A percentile compares a stretch with the other conserved stretches of the same genome.
phyloP scores from a whole-genome alignment of 2,888 invertebrate species.

The Hydrotaea diabolus region DNA sequence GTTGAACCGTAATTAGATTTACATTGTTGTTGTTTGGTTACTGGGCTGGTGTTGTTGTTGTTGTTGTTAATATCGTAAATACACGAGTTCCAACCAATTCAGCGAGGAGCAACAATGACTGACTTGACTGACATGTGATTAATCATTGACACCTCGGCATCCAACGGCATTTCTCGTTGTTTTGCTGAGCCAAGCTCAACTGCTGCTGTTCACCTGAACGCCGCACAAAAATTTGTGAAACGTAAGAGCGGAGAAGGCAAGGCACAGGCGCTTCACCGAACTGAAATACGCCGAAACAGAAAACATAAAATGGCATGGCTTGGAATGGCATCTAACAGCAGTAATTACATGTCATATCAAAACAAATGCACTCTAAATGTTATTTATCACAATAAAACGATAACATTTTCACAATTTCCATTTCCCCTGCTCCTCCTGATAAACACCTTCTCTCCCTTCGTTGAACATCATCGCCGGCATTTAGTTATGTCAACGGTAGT shows the following conservation, averaged over 20 bases:
- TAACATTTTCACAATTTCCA: constrained; percentile 42
- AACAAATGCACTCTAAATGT: constrained; percentile 64
- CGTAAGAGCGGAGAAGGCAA: background rate
- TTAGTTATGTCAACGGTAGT: constrained; percentile 22
- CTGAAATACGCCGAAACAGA: constrained; percentile 25
- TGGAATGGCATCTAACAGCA: constrained; percentile 62
- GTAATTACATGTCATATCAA: constrained; percentile 68
- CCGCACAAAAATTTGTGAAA: constrained; percentile 10
- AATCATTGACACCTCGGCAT: constrained; percentile 64
- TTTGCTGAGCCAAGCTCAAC: background rate
- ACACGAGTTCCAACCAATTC: constrained; percentile 54
- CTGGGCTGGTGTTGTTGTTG: constrained; percentile 31
- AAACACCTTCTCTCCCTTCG: background rate
- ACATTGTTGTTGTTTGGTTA: constrained; percentile 68
- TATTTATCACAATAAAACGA: constrained; percentile 53
- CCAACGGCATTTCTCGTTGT: constrained; percentile 61
- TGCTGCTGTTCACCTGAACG: background rate
- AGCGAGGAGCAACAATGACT: constrained; percentile 36
- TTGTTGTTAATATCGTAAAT: constrained; percentile 45
- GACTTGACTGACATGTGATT: constrained; percentile 62
- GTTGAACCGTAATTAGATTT: constrained; percentile 81
- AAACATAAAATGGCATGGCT: background rate
- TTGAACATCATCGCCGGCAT: constrained; percentile 5
- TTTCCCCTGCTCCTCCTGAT: background rate
- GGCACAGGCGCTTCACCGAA: too few relatives aligned